These are phyloP conservation scores for Coregonus sp. DNA, from an alignment of 2,797 vertebrate genomes.

Conservation along the genomic window DNA sequence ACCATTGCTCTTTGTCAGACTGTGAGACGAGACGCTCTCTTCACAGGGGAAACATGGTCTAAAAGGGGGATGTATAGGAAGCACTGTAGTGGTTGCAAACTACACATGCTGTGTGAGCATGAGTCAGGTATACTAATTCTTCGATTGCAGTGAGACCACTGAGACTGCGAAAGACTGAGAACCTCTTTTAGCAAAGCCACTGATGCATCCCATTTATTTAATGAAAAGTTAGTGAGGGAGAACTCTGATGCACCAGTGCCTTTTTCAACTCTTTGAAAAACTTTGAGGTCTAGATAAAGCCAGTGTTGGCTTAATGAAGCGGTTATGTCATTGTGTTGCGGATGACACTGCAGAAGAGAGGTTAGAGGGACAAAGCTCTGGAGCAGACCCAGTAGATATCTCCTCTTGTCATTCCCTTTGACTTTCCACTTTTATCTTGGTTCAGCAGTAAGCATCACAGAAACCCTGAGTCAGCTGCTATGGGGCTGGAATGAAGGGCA, in stretches of 20 bases:
- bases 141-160: not conserved
- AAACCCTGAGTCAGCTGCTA: not conserved
- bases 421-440: not conserved
- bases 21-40: too few relatives aligned
- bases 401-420: not conserved
- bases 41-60: too few relatives aligned
- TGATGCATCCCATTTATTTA: not conserved
- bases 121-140: not conserved
- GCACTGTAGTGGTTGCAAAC: not conserved
- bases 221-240: not conserved
- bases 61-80: not conserved
- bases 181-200: not conserved
- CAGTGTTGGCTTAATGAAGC: not conserved
- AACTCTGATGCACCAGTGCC: not conserved
- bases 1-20: not conserved
- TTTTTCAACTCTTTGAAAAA: not conserved
- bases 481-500: not conserved
- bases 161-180: not conserved
- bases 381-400: not conserved
- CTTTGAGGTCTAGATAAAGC: not conserved
- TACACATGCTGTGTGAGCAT: not conserved
- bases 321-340: not conserved
- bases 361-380: not conserved
- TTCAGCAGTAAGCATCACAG: constrained; percentile 2
- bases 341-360: not conserved